Evolutionary conservation across 2,888 invertebrate species (phyloP).

Genomic region (Strigamia maritima): DNA sequence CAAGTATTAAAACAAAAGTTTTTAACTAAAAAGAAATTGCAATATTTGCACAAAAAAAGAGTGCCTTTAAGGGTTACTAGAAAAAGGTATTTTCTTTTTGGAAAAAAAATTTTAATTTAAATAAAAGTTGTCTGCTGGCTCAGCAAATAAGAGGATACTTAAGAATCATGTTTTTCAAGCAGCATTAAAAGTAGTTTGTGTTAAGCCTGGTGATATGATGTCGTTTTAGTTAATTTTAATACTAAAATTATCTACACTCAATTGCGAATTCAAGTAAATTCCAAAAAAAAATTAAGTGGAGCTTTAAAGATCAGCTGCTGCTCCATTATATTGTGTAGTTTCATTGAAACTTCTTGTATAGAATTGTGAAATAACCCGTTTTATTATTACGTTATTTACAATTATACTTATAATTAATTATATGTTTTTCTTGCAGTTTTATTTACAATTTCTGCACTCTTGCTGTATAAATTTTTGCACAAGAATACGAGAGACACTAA

Average conservation of each 20-base stretch:
- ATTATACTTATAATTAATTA: background rate
- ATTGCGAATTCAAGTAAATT: background rate
- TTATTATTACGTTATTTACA: background rate
- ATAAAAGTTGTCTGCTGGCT: constrained; percentile 3
- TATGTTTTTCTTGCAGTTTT: background rate
- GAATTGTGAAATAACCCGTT: background rate
- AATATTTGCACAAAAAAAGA: constrained; percentile 2
- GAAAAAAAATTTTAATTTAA: background rate
- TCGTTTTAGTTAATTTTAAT: background rate
- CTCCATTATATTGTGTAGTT: constrained; percentile 37
- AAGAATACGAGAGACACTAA: background rate
- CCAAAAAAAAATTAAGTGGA: background rate
- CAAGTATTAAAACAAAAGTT: background rate
- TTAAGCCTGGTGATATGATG: constrained; percentile 3
- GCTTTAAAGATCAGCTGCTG: background rate
- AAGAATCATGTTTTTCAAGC: background rate
- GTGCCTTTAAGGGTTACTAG: constrained; percentile 1
- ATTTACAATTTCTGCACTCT: background rate
- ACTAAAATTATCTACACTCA: background rate
- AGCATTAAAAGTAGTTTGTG: background rate
- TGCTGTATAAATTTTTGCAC: background rate
- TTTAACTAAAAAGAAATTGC: background rate
- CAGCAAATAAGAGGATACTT: background rate
- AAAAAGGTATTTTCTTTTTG: constrained; percentile 23
- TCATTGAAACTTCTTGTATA: constrained; percentile 38